phyloP scores from a whole-genome alignment of 2,888 invertebrate species.

The Leptopilina syphax region DNA sequence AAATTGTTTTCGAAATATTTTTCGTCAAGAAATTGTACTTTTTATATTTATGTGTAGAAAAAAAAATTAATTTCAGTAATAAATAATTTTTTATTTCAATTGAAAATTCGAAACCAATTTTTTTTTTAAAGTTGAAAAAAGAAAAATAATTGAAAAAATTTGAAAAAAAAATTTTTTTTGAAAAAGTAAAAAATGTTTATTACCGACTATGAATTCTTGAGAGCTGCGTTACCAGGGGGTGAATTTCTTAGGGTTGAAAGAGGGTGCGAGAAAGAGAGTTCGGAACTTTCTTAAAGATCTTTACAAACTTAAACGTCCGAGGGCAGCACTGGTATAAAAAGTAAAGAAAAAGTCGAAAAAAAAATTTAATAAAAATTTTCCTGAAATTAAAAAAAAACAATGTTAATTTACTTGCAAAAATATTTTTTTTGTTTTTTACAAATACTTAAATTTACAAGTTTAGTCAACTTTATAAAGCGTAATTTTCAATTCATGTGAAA shows the following conservation, averaged over 20 bases:
- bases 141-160: neutral
- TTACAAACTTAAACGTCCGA: slow-evolving; percentile 70
- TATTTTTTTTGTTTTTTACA: too few species aligned
- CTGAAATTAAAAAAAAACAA: slow-evolving; percentile 9
- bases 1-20: too few species aligned
- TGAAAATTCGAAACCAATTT: neutral
- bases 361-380: neutral
- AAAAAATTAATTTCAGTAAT: neutral
- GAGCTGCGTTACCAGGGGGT: slow-evolving; percentile 73
- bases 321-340: slow-evolving; percentile 71
- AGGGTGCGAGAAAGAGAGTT: slow-evolving; percentile 70
- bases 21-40: too few species aligned
- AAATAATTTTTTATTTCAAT: neutral
- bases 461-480: too few species aligned
- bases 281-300: slow-evolving; percentile 74
- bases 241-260: slow-evolving; percentile 71
- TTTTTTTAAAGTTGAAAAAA: neutral
- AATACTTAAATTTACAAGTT: too few species aligned
- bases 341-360: slow-evolving; percentile 39
- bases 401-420: neutral
- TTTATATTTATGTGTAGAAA: neutral
- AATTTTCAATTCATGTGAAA: too few species aligned
- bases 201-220: slow-evolving; percentile 71
- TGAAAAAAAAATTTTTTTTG: neutral
- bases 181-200: slow-evolving; percentile 49